phyloP scores from a whole-genome alignment of 2,113 vertebrate genomes.

The Thinocorus orbignyianus region DNA sequence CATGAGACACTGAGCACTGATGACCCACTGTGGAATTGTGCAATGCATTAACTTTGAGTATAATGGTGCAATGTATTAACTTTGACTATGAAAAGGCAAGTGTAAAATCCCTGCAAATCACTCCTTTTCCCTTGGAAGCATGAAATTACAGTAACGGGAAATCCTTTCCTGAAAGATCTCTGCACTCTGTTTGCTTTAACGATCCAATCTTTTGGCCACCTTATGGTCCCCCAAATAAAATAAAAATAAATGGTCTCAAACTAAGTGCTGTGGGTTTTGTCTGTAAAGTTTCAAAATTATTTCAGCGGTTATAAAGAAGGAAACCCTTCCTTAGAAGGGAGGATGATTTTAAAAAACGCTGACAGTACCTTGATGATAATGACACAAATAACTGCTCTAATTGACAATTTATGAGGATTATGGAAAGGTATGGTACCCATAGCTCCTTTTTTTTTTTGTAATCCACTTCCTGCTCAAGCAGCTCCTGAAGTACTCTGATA shows the following conservation, averaged over 20 bases:
- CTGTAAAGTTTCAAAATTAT: not conserved
- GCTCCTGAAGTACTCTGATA: not conserved
- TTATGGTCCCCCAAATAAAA: slow-evolving; percentile 19
- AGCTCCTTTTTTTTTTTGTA: not conserved
- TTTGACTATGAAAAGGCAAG: not conserved
- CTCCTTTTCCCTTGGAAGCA: not conserved
- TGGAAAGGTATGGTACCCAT: not conserved
- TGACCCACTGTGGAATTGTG: not conserved
- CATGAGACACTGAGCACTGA: not conserved
- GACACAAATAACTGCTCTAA: not conserved
- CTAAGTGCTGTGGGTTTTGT: not conserved
- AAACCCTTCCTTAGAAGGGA: not conserved
- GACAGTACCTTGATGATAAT: not conserved
- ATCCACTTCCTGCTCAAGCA: not conserved
- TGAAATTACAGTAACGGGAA: not conserved
- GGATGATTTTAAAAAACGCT: not conserved
- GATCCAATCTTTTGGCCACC: slow-evolving; percentile 11
- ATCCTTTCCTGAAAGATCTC: not conserved
- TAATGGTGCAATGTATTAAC: not conserved
- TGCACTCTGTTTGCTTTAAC: slow-evolving; percentile 13
- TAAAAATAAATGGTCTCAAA: slow-evolving; percentile 43
- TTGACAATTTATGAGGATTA: not conserved
- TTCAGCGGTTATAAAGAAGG: not conserved
- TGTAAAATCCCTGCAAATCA: slow-evolving; percentile 6
- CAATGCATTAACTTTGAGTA: not conserved